These are phyloP conservation scores for Catharus minimus DNA, from an alignment of 2,113 vertebrate species.

Conservation along the genomic window DNA sequence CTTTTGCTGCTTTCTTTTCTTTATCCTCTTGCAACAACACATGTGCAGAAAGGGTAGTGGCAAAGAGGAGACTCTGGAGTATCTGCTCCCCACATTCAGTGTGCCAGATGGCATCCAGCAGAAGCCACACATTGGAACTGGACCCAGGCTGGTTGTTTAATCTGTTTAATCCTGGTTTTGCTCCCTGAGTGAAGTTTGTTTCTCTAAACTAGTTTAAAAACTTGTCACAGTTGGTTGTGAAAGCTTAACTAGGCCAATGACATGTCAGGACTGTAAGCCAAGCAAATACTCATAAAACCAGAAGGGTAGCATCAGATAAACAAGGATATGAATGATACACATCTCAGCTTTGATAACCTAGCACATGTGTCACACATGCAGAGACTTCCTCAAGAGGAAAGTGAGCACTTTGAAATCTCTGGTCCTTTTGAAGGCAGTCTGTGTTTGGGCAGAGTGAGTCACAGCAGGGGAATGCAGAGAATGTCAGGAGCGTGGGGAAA, in stretches of 20 bases:
- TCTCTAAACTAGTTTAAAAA: not conserved
- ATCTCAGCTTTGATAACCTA: not conserved
- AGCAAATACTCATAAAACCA: not conserved
- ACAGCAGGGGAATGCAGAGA: not conserved
- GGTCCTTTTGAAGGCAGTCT: not conserved
- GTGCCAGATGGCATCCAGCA: not conserved
- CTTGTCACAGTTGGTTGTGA: not conserved
- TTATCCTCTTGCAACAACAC: not conserved
- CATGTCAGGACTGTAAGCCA: not conserved
- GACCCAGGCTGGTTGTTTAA: not conserved
- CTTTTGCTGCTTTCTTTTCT: not conserved
- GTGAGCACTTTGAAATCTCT: not conserved
- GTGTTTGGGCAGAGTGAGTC: conserved; percentile 25
- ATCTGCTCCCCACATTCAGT: not conserved
- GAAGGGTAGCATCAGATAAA: not conserved
- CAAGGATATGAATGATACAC: not conserved
- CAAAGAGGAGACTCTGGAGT: not conserved
- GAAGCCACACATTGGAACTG: not conserved
- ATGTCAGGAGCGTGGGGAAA: conserved; percentile 10
- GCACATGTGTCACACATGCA: not conserved
- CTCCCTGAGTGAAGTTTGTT: not conserved
- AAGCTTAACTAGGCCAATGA: not conserved
- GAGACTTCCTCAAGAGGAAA: not conserved
- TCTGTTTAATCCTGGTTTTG: not conserved
- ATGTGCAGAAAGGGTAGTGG: fast-evolving